A percentile compares a stretch with the other conserved stretches of the same genome.
phyloP scores from a whole-genome alignment of 53 echinoderm and acorn worm genomes.

The Echinometra lucunter region DNA sequence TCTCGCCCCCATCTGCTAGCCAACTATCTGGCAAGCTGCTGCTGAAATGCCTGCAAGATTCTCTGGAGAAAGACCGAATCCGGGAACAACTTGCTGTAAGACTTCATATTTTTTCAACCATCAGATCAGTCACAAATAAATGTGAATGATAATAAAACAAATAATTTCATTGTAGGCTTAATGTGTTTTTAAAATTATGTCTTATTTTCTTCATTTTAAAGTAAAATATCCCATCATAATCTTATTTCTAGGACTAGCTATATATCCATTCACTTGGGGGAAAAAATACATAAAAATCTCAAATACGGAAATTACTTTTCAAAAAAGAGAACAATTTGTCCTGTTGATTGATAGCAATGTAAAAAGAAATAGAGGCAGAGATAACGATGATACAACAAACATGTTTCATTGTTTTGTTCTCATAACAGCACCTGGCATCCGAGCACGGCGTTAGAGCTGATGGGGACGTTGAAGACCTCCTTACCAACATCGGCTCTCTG shows the following conservation, averaged over 20 bases:
- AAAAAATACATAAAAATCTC: no score
- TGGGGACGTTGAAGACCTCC: background rate
- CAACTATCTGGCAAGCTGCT: background rate
- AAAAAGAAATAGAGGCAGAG: no score
- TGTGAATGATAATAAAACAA: background rate
- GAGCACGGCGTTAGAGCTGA: background rate
- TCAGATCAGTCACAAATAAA: background rate
- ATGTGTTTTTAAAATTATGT: background rate
- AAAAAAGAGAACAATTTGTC: no score
- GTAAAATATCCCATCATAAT: no score
- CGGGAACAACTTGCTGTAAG: background rate
- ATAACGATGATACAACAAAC: no score
- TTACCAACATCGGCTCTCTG: background rate
- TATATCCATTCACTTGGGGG: no score
- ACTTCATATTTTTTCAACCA: no score
- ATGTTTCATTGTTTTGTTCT: background rate
- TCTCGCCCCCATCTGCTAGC: background rate
- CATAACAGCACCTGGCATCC: background rate
- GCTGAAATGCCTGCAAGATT: background rate
- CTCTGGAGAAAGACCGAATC: background rate
- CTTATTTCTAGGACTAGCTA: no score
- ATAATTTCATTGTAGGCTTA: background rate
- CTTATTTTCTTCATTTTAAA: background rate
- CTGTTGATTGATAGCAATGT: no score
- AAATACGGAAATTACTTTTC: background rate